Evolutionary conservation across 2,797 vertebrate genomes (phyloP), one percentile per base, ranked within the genome.

Genomic region (Discoglossus pictus): DNA sequence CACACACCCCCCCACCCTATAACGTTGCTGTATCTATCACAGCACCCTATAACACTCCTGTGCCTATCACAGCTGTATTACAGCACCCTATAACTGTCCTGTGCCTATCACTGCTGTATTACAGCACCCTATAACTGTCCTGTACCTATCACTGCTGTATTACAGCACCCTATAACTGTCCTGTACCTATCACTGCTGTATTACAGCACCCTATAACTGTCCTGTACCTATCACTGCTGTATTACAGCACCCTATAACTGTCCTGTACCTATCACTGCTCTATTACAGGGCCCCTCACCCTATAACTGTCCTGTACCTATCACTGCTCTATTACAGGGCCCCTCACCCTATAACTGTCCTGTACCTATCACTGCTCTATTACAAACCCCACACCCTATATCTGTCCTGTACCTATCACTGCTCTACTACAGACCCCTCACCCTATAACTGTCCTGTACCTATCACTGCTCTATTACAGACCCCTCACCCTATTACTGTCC

Each of bases 221-320:
- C 27, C 27, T n/a, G n/a, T n/a, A n/a, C n/a, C n/a, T n/a, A n/a
- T n/a, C n/a, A n/a, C n/a, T n/a, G n/a, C 12, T 24, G 7, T 25
- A 18, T 39, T 24, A 62, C 20, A 50, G 8, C 46, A 51, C 23
- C 34, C 27, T 31, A 31, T 31, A 31, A 51, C 10, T 40, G 46
- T 6, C 21, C 21, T 39, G 7, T 48, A 48, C 20, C 10, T 23
- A 48, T 48, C 27, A 48, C 59, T 12, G 7, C 11, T n/a, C n/a
- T 20, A 38, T 48, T 60, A 46, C 42, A 61, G n/a, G 58, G 34
- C 16, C 39, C 6, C 21, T 61, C 44, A 50, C 47, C 20, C n/a
- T 40, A 25, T 24, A 61, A 24, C 24, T 12, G 15, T 23, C n/a
- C 38, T 56, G 18, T 39, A 40, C 12, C 12, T 40, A 56, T 21